A percentile compares a stretch with the other conserved stretches of the same genome.
phyloP scores from a whole-genome alignment of 2,888 invertebrate species.

The Allolobophora icterica region DNA sequence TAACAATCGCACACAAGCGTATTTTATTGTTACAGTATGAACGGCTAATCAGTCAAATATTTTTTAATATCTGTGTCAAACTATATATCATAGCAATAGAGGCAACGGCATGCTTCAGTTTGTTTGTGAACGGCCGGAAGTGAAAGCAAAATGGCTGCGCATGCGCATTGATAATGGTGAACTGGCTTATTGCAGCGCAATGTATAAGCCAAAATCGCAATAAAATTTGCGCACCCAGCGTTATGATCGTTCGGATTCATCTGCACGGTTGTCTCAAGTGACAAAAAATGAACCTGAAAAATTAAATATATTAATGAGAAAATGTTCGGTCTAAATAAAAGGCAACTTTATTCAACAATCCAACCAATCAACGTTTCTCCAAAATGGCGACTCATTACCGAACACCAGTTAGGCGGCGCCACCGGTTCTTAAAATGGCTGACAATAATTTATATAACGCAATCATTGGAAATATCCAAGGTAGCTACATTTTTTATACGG shows the following conservation, averaged over 20 bases:
- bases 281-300: background rate
- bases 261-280: background rate
- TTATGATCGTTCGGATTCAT: background rate
- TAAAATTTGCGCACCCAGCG: background rate
- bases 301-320: background rate
- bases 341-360: background rate
- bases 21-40: no score
- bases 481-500: background rate
- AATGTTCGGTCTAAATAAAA: background rate
- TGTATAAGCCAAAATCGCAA: background rate
- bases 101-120: no score
- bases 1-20: no score
- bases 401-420: background rate
- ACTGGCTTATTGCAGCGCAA: no score
- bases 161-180: no score
- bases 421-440: background rate
- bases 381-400: constrained; percentile 6
- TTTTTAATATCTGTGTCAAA: no score
- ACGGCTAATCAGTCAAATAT: no score
- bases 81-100: no score
- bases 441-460: background rate
- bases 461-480: background rate
- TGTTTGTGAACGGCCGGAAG: no score
- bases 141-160: no score
- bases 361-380: background rate